A percentile compares a stretch with the other conserved stretches of the same genome.
Conservation (phyloP, 1,140 invertebrate species). For the Hydropsyche tenuis region DNA sequence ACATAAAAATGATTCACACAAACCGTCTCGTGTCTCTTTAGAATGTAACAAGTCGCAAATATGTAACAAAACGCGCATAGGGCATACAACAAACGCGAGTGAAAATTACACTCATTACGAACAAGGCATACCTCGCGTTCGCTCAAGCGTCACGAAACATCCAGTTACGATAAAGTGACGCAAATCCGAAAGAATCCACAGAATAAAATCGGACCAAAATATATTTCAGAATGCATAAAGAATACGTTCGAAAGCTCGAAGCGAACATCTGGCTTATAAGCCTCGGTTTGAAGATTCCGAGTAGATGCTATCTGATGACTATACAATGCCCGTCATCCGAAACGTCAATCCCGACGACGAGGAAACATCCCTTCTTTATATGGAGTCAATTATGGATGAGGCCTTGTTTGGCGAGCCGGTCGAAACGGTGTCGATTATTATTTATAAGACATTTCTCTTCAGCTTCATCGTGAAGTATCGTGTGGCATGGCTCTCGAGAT, state of each 20-base stretch:
- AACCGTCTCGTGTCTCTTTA: too few relatives aligned
- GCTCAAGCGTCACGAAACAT: background rate
- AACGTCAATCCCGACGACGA: slow-evolving; percentile 5
- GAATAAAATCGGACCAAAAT: background rate
- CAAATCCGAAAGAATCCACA: background rate
- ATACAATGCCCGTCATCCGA: slow-evolving; percentile 12
- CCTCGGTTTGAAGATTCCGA: background rate
- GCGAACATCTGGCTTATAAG: background rate
- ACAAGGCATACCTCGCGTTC: background rate
- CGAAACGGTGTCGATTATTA: background rate
- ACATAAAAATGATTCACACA: too few relatives aligned
- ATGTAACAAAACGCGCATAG: too few relatives aligned
- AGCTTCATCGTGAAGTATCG: background rate
- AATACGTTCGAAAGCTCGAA: background rate
- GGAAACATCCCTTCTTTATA: slow-evolving; percentile 21
- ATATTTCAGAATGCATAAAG: too few relatives aligned
- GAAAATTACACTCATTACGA: slow-evolving; percentile 2
- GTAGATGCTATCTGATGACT: background rate
- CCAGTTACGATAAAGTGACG: background rate
- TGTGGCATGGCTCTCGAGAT: too few relatives aligned
- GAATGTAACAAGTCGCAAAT: too few relatives aligned
- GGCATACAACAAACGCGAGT: background rate
- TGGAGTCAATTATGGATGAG: slow-evolving; percentile 26
- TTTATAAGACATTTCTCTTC: background rate
- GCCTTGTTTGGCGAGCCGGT: slow-evolving; percentile 10